Percentiles rank a stretch among this genome's conserved stretches.
These are phyloP conservation scores for Plectus sambesii DNA, from an alignment of 1,140 invertebrate species.

Conservation along the genomic window DNA sequence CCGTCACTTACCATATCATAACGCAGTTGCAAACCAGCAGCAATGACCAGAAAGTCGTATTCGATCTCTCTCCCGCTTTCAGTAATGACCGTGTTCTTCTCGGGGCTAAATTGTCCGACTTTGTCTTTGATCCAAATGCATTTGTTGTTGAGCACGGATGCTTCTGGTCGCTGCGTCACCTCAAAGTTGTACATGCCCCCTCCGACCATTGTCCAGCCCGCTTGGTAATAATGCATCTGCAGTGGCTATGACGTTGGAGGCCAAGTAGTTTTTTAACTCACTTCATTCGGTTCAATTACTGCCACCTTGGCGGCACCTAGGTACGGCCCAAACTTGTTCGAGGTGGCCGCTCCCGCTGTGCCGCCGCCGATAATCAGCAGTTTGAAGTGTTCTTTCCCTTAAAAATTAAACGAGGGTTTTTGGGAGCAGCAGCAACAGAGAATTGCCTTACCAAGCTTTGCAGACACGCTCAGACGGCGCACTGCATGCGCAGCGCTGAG, in stretches of 20 bases:
- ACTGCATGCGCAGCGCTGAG: too few relatives aligned
- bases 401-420: too few relatives aligned
- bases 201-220: slow-evolving; percentile 81
- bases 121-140: slow-evolving; percentile 68
- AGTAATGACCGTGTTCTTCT: slow-evolving; percentile 60
- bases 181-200: slow-evolving; percentile 67
- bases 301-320: slow-evolving; percentile 61
- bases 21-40: slow-evolving; percentile 58
- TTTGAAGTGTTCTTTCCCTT: slow-evolving; percentile 53
- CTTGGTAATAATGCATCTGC: slow-evolving; percentile 87
- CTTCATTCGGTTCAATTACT: slow-evolving; percentile 70
- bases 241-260: slow-evolving; percentile 21
- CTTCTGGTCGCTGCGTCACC: slow-evolving; percentile 56
- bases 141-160: slow-evolving; percentile 57
- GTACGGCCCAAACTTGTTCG: slow-evolving; percentile 66
- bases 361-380: slow-evolving; percentile 83
- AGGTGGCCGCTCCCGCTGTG: slow-evolving; percentile 73
- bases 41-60: slow-evolving; percentile 66
- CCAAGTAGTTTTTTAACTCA: slow-evolving; percentile 35
- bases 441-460: too few relatives aligned
- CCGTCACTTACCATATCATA: slow-evolving; percentile 60
- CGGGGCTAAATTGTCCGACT: slow-evolving; percentile 61
- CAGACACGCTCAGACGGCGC: too few relatives aligned
- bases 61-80: slow-evolving; percentile 57
- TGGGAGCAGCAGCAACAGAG: too few relatives aligned